Evolutionary conservation across 2,113 vertebrate species (phyloP).

Genomic region (Aptenodytes patagonicus): DNA sequence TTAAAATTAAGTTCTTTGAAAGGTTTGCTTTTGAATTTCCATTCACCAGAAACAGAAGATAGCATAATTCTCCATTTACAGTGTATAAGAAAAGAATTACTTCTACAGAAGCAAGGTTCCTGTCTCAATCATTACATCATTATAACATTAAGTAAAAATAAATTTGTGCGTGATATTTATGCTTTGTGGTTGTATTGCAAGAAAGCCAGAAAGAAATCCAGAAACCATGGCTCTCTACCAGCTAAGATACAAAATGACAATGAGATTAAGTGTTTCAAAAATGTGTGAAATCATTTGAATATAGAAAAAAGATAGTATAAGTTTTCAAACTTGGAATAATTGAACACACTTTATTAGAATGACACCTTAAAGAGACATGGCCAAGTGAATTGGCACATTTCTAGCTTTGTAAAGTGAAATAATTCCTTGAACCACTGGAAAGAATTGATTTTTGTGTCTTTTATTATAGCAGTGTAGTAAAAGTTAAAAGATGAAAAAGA

Average conservation of each 20-base stretch:
- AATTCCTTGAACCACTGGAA: not conserved
- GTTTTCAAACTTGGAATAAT: not conserved
- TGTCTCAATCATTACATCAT: not conserved
- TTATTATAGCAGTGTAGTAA: not conserved
- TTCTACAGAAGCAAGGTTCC: not conserved
- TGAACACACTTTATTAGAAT: not conserved
- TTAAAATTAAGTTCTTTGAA: not conserved
- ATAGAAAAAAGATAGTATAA: not conserved
- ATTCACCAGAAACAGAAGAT: not conserved
- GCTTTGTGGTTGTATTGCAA: not conserved
- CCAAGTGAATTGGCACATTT: not conserved
- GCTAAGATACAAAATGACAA: not conserved
- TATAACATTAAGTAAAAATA: not conserved
- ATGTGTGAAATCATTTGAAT: not conserved
- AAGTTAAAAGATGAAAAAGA: not conserved
- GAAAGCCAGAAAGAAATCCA: not conserved
- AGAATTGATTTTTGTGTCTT: slow-evolving; percentile 15
- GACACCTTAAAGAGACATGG: not conserved
- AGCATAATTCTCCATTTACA: not conserved
- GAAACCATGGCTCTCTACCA: not conserved
- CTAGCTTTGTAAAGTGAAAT: not conserved
- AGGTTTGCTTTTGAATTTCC: not conserved
- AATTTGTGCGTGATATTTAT: not conserved
- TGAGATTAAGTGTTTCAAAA: not conserved
- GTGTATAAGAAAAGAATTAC: not conserved